These are phyloP conservation scores for Apodemus sylvaticus DNA, from an alignment of 2,113 vertebrate species.

Conservation along the genomic window DNA sequence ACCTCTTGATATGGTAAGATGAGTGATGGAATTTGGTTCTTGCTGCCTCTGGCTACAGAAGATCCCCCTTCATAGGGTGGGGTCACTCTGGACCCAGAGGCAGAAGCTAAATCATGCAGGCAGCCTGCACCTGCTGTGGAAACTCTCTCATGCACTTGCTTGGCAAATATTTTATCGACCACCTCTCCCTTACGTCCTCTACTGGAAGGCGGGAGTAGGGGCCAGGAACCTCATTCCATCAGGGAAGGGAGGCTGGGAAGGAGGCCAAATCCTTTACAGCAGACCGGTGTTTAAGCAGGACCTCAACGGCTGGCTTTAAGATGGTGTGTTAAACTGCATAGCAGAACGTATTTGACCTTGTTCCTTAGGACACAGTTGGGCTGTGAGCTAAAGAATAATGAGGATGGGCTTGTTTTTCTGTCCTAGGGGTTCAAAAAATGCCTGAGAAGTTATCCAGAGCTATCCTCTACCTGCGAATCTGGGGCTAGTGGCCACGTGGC, in stretches of 20 bases:
- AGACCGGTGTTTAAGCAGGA: slow-evolving; percentile 63
- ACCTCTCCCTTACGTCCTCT: slow-evolving; percentile 58
- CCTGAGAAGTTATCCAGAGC: not conserved
- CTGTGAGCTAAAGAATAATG: not conserved
- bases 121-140: slow-evolving; percentile 28
- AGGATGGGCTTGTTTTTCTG: not conserved
- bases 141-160: slow-evolving; percentile 16
- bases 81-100: not conserved
- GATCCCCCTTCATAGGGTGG: not conserved
- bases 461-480: not conserved
- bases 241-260: slow-evolving; percentile 70
- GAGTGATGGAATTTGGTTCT: not conserved
- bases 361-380: not conserved
- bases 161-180: slow-evolving; percentile 63
- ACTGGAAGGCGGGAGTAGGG: slow-evolving; percentile 56
- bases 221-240: slow-evolving; percentile 60
- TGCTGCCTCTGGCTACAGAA: not conserved
- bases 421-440: not conserved
- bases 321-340: slow-evolving; percentile 57
- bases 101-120: not conserved
- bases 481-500: not conserved
- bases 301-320: not conserved
- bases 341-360: slow-evolving; percentile 65
- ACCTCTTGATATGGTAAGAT: not conserved
- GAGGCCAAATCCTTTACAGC: slow-evolving; percentile 69